A percentile compares a stretch with the other conserved stretches of the same genome.
Conservation (phyloP, 2,797 vertebrate genomes). For the Clarias platycephalus region DNA sequence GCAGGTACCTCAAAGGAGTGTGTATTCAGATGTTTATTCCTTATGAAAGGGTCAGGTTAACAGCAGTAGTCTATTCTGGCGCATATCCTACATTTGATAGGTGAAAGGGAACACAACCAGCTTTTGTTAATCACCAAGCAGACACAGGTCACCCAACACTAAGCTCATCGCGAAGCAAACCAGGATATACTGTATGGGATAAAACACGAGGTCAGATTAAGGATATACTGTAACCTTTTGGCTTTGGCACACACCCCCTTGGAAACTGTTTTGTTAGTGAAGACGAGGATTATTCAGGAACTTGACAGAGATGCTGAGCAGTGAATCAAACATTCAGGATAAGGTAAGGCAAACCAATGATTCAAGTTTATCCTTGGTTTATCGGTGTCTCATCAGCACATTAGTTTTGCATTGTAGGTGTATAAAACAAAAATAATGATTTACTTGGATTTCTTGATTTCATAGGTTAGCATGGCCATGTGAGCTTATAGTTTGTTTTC, state of each 20-base stretch:
- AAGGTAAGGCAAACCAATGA: conserved; percentile 72
- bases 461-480: too few species aligned
- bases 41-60: not conserved
- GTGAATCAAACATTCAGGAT: conserved; percentile 72
- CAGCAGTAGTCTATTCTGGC: not conserved
- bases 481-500: too few species aligned
- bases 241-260: conserved; percentile 57
- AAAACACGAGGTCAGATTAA: conserved; percentile 44
- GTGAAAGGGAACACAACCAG: conserved; percentile 5
- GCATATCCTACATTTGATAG: conserved; percentile 9
- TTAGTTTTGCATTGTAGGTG: not conserved
- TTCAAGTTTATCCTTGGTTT: not conserved
- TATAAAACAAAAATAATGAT: too few species aligned
- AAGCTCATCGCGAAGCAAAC: conserved; percentile 54
- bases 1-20: not conserved
- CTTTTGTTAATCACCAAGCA: conserved; percentile 20
- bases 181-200: conserved; percentile 52
- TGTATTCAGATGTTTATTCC: not conserved
- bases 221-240: not conserved
- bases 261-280: conserved; percentile 64
- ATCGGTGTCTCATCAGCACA: not conserved
- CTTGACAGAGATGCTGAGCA: conserved; percentile 70
- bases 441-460: too few species aligned
- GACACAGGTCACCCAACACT: conserved; percentile 70
- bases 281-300: conserved; percentile 61